phyloP scores from a whole-genome alignment of 2,113 vertebrate genomes.

The Madoqua kirkii region DNA sequence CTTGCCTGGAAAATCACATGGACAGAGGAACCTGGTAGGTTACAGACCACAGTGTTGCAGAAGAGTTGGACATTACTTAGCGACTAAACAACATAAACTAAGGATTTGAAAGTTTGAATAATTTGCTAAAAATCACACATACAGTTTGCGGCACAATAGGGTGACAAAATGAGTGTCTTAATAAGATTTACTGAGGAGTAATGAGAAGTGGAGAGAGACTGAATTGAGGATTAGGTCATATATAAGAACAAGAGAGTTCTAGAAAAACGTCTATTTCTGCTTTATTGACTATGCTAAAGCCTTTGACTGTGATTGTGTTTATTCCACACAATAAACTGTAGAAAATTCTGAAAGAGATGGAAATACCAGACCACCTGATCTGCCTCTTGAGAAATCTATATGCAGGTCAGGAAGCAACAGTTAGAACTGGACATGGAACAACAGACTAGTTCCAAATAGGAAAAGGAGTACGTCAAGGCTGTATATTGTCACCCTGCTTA shows the following conservation, averaged over 20 bases:
- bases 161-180: background rate
- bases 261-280: no score
- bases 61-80: background rate
- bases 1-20: background rate
- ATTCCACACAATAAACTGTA: no score
- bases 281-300: no score
- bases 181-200: background rate
- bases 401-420: no score
- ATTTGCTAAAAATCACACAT: background rate
- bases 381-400: no score
- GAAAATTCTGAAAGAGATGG: no score
- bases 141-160: background rate
- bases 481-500: no score
- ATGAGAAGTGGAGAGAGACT: background rate
- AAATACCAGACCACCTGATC: no score
- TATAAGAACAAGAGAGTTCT: background rate
- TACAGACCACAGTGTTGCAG: background rate
- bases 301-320: no score
- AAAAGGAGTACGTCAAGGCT: no score
- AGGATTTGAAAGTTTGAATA: background rate
- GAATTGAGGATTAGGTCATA: background rate
- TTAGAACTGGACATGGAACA: no score
- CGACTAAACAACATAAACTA: background rate
- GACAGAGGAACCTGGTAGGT: background rate
- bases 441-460: no score